Evolutionary conservation across 1,140 invertebrate species (phyloP), one percentile per base, ranked within the genome.

Genomic region (Cotesia typhae): DNA sequence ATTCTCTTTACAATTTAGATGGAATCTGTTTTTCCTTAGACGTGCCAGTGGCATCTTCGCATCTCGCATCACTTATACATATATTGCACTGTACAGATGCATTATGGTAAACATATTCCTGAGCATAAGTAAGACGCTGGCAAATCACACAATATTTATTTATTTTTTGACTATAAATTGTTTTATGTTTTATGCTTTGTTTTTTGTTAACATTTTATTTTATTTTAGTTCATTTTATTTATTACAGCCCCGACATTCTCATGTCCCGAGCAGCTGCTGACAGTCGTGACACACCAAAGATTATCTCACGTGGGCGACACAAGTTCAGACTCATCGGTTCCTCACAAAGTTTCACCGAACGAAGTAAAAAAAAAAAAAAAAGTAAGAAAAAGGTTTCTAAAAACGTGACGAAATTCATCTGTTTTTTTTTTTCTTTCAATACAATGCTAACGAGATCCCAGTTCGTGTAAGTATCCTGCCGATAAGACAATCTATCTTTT

Each of bases 1-100:
- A 20, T 36, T 37, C 35, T 71, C 59, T 78, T 77, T 77, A 75
- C 77, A 77, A 79, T 80, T 79, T 75, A 78, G 77, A 80, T 79
- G 75, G 75, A 75, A 73, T 76, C 67, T 73, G 72, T 76, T 81
- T 81, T 78, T 81, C 77, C 75, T 69, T 71, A 70, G 77, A 74
- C 71, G 64, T 73, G 59, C 67, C 68, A 71, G 64, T 73, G 59
- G 63, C 68, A 71, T 28, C 57, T 28, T 9, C 28, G 5, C 17
- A 9, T 10, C 57, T 59, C 14, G 20, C 41, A 47, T 47, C 10
- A 47, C 41, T 59, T 17, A 55, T 55, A 55, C 12, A 47, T 47
- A 47, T 47, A 10, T 47, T 47, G 41, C 41, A 47, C 41, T 1
- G 41, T 66, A 47, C 20, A 66, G 51, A 66, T 66, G 36, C 38